These are phyloP conservation scores for Elysia crispata DNA, from an alignment of 2,888 invertebrate species.

Conservation along the genomic window DNA sequence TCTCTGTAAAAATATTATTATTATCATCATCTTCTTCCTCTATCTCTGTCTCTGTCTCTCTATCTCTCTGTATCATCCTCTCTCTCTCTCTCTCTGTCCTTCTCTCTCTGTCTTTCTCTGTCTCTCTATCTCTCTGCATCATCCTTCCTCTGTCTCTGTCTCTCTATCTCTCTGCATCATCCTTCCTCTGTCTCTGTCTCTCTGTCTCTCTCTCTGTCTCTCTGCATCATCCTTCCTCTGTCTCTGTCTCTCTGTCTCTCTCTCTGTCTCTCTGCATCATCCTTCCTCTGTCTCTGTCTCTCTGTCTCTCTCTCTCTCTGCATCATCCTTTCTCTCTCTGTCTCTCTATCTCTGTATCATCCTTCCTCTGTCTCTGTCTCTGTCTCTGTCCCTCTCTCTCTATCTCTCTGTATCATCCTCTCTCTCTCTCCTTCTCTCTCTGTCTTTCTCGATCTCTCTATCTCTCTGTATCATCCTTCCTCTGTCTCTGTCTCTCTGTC, in stretches of 20 bases:
- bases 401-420: background rate
- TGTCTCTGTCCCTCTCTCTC: background rate
- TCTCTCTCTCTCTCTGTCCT: background rate
- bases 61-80: background rate
- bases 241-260: conserved; percentile 9
- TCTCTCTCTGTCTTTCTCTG: conserved; percentile 11
- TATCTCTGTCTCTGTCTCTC: too few species aligned
- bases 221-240: background rate
- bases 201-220: background rate
- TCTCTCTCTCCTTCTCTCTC: background rate
- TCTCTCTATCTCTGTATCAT: too few species aligned
- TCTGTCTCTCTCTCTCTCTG: too few species aligned
- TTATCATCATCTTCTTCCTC: too few species aligned
- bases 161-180: too few species aligned
- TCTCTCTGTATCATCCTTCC: background rate
- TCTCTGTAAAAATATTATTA: too few species aligned
- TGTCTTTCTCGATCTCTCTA: background rate
- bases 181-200: too few species aligned
- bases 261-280: too few species aligned
- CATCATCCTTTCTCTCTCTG: too few species aligned
- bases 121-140: background rate
- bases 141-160: too few species aligned
- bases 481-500: background rate
- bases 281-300: too few species aligned
- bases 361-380: too few species aligned